phyloP scores from a whole-genome alignment of 2,888 invertebrate genomes.

The Phengaris arion region DNA sequence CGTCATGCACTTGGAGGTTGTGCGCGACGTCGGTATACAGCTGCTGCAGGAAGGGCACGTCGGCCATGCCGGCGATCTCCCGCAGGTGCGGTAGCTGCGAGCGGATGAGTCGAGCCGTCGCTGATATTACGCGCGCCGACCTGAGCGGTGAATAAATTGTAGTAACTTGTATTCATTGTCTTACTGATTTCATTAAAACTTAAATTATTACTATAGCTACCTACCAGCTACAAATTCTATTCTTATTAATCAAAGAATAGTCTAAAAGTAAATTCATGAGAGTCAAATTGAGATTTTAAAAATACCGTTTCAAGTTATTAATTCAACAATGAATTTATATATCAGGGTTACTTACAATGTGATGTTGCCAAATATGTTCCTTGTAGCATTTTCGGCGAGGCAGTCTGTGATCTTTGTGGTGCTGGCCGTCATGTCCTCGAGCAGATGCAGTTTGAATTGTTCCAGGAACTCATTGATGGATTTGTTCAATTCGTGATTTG shows the following conservation, averaged over 20 bases:
- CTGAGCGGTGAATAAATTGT: slow-evolving; percentile 44
- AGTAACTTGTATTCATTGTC: not conserved
- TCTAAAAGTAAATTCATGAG: no score
- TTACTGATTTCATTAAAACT: no score
- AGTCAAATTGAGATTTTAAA: no score
- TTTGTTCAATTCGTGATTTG: slow-evolving; percentile 70
- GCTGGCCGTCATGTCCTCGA: slow-evolving; percentile 56
- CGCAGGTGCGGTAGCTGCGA: slow-evolving; percentile 61
- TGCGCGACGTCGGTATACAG: slow-evolving; percentile 52
- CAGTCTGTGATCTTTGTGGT: slow-evolving; percentile 57
- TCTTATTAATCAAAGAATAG: no score
- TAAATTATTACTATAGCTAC: no score
- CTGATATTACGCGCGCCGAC: slow-evolving; percentile 53
- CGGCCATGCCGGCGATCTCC: slow-evolving; percentile 56
- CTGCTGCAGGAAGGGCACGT: slow-evolving; percentile 51
- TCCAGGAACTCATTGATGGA: slow-evolving; percentile 64
- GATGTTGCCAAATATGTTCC: slow-evolving; percentile 58
- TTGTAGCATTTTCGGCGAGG: slow-evolving; percentile 53
- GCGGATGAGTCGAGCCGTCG: slow-evolving; percentile 52
- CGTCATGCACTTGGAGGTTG: slow-evolving; percentile 49
- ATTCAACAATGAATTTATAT: not conserved
- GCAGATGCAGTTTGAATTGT: slow-evolving; percentile 56
- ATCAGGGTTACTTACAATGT: slow-evolving; percentile 57
- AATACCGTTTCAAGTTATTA: no score
- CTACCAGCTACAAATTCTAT: no score